Base-by-base conservation (phyloP, 2,888 invertebrate genomes). In the Mycalesis mineus region DNA sequence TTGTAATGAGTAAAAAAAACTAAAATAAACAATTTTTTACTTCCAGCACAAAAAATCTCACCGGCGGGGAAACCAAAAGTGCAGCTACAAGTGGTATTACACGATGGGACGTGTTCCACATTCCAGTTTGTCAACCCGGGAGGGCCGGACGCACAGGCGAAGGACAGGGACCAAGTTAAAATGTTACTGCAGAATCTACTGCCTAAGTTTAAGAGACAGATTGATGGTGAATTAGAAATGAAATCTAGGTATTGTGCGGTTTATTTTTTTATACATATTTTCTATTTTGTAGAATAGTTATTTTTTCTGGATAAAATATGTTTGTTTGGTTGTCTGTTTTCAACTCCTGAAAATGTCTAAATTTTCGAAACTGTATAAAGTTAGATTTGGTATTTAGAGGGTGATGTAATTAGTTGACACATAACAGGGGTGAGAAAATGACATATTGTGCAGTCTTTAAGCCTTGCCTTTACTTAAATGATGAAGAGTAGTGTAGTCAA, bases 1-100 rank as follows among this genome's bases (percentile, higher is more conserved):
- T 22, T 22, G 22, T 22, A 2, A 22, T 22, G 39, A 40, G 15
- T 15, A 5, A 14, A 40, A 11, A 11, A 11, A 36, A 36, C 11
- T 11, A 11, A 11, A 11, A 36, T 11, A 36, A 4, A 4, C 3
- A 22, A 22, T 22, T 22, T 22, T 15, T 22, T 4, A n/a, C 29
- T 68, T 62, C 37, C 80, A 97, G 97, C 95, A 65, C 99, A 99
- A 91, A 98, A 98, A 89, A 98, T 99, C 70, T 96, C 96, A 28
- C 98, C 99, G 0, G 98, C 95, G 71, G 98, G 97, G 28, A 99
- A 99, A 85, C 95, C 97, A 28, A 99, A 99, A 89, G 97, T 99
- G 55, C 99, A 99, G 81, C 91, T 99, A 13, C 99, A 99, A 91
- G 94, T 99, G 15, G 97, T 98, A 15, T 89, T 99, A 63, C 97